Base-by-base conservation (phyloP, 2,113 vertebrate species). In the Apodemus sylvaticus region DNA sequence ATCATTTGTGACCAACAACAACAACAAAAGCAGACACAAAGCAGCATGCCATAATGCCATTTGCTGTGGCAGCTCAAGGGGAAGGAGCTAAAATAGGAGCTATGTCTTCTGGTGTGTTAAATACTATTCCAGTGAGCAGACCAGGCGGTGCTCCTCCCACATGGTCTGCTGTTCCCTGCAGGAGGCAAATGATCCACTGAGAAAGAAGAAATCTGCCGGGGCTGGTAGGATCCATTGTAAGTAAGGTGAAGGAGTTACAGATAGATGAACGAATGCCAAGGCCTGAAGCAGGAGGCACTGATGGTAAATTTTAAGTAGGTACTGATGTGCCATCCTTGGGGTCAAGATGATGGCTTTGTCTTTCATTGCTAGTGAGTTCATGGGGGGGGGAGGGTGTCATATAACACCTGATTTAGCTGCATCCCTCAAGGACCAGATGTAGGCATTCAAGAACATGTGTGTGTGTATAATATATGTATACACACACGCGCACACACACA, bases 141-240 rank as follows among this genome's bases (percentile, higher is more conserved):
- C 34, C 12, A 5, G 8, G 3, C n/a, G 26, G 16, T 0, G 0
- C 17, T n/a, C 64, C 34, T 66, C 16, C 53, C 12, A 10, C 5
- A 1, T 19, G 4, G 31, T 77, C 36, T 42, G 11, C 1, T 2
- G 36, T 36, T 77, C 62, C 4, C 6, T 14, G 10, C 10, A 39
- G 66, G 39, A 86, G 24, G 64, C 16, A 71, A 53, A 64, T 51
- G 3, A 24, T 3, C 87, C 64, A 39, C 20, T n/a, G 78, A 58
- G 53, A 53, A 8, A 31, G 87, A 60, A 0, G 24, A n/a, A 5
- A 29, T 48, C 68, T 20, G 13, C 42, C 14, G 19, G 58, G n/a
- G 11, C 76, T 17, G 10, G 51, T 60, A 48, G 83, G 29, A 85
- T 64, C 66, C 17, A 19, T 48, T 36, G 83, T 12, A 55, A 34